Conservation (phyloP, 2,113 vertebrate species). For the Muscicapa adusta region DNA sequence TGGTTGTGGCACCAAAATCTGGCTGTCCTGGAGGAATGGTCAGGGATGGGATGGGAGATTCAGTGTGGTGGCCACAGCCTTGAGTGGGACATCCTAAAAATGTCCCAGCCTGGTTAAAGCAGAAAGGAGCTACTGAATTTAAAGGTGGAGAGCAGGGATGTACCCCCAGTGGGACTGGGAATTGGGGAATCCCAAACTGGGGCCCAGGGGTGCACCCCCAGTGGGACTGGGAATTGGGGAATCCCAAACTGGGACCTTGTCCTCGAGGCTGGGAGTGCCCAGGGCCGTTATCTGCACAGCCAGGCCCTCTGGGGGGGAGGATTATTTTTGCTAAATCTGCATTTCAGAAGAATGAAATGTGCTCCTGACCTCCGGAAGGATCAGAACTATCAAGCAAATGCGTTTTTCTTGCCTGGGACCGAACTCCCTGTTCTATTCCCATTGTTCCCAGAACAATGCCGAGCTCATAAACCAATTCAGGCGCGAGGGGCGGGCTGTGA, state of each 20-base stretch:
- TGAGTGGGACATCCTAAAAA: background rate
- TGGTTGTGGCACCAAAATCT: background rate
- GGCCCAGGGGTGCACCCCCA: rapidly evolving
- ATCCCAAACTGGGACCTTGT: background rate
- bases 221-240: background rate
- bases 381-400: conserved; percentile 51
- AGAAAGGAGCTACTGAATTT: background rate
- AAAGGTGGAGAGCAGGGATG: background rate
- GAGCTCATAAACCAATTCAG: conserved; percentile 41
- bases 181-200: background rate
- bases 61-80: background rate
- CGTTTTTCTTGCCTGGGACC: conserved; percentile 63
- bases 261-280: background rate
- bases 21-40: too few relatives aligned
- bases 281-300: background rate
- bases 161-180: background rate
- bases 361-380: conserved; percentile 66
- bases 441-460: conserved; percentile 64
- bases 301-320: background rate
- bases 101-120: rapidly evolving
- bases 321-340: conserved; percentile 39
- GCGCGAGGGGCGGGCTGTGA: background rate
- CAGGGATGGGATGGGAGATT: background rate
- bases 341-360: conserved; percentile 48
- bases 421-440: conserved; percentile 57